Conservation (phyloP, 2,113 vertebrate genomes). For the Trochalopteron elliotii region DNA sequence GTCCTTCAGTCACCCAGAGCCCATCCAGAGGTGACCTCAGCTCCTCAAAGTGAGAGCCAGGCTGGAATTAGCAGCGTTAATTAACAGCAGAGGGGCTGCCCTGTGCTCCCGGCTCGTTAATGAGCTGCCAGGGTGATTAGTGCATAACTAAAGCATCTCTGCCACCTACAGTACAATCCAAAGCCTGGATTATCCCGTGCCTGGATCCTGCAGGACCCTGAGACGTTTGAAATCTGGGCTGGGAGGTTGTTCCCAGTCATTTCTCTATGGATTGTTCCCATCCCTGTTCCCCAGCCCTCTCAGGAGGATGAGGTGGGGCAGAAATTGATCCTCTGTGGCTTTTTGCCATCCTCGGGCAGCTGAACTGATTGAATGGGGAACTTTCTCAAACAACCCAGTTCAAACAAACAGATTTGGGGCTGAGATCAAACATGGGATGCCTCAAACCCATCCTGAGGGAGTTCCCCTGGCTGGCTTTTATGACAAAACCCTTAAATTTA, state of each 20-base stretch:
- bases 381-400: background rate
- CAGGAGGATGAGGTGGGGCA: background rate
- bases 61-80: background rate
- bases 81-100: background rate
- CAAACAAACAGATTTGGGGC: background rate
- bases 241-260: background rate
- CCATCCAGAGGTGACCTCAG: background rate
- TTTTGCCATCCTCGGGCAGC: background rate
- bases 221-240: background rate
- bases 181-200: background rate
- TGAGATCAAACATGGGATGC: background rate
- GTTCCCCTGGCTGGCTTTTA: background rate
- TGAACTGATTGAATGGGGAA: background rate
- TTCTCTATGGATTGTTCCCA: background rate
- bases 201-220: background rate
- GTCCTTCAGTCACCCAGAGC: background rate
- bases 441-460: background rate
- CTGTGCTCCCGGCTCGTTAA: background rate
- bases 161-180: constrained; percentile 44
- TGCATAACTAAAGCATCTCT: constrained; percentile 22
- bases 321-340: background rate
- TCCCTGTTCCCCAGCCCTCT: background rate
- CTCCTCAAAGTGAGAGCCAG: background rate
- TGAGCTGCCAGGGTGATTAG: background rate
- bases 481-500: background rate